phyloP scores from a whole-genome alignment of 2,797 vertebrate species.

The Benthosema pterotum region DNA sequence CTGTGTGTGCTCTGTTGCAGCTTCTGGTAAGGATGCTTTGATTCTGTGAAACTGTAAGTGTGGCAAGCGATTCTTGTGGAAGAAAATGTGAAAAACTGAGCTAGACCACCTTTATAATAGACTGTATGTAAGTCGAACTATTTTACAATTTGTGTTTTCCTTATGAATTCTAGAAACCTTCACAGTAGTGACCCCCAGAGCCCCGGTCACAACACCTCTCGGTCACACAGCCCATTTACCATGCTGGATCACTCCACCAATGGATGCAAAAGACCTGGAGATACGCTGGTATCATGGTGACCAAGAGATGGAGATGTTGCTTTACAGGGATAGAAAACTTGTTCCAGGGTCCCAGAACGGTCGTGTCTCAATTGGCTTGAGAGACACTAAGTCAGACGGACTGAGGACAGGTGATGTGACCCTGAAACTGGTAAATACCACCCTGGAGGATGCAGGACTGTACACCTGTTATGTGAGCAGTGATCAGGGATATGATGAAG shows the following conservation, averaged over 20 bases:
- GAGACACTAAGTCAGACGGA: conserved; percentile 42
- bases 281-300: conserved; percentile 54
- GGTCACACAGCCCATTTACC: conserved; percentile 46
- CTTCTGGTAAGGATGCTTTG: conserved; percentile 27
- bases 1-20: neutral
- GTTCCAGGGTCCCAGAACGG: conserved; percentile 6
- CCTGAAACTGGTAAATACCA: conserved; percentile 54
- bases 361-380: conserved; percentile 46
- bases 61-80: no score
- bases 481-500: conserved; percentile 2
- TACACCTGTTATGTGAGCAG: conserved; percentile 68
- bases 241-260: conserved; percentile 64
- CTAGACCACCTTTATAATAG: no score
- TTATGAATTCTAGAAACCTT: conserved; percentile 32
- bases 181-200: neutral
- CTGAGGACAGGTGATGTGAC: conserved; percentile 62
- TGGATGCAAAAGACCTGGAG: conserved; percentile 57
- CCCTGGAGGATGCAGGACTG: conserved; percentile 38
- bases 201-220: neutral
- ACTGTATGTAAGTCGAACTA: no score
- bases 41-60: no score
- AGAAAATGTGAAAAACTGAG: no score
- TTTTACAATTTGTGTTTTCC: neutral
- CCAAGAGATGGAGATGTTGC: conserved; percentile 14
- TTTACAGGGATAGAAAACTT: conserved; percentile 17